Evolutionary conservation across 2,113 vertebrate genomes (phyloP).

Genomic region (Actenoides lindsayi): DNA sequence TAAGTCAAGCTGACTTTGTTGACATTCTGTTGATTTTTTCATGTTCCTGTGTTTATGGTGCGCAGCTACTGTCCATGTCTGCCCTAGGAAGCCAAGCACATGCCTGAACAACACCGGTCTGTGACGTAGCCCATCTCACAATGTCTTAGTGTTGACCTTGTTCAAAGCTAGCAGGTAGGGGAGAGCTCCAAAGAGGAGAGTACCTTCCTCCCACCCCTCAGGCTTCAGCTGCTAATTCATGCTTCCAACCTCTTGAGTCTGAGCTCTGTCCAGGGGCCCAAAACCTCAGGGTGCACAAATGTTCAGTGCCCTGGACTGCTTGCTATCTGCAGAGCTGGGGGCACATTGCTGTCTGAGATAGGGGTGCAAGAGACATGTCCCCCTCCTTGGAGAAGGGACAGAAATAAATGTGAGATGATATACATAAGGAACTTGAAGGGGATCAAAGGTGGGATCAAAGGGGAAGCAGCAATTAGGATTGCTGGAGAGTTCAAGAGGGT

Average conservation of each 20-base stretch:
- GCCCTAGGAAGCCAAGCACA: background rate
- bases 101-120: background rate
- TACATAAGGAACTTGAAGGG: rapidly evolving
- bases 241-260: background rate
- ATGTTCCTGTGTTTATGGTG: background rate
- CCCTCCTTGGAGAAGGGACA: background rate
- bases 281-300: background rate
- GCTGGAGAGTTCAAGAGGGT: background rate
- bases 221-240: background rate
- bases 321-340: background rate
- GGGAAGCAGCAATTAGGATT: background rate
- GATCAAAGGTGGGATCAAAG: background rate
- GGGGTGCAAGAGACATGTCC: rapidly evolving
- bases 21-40: background rate
- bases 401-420: background rate
- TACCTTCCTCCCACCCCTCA: background rate
- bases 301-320: background rate
- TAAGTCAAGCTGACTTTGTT: background rate
- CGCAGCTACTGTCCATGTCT: rapidly evolving
- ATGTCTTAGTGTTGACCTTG: background rate
- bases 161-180: background rate
- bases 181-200: background rate
- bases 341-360: background rate
- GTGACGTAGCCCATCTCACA: background rate
- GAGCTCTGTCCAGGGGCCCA: background rate